Evolutionary conservation across 2,797 vertebrate genomes (phyloP).

Genomic region (Pagetopsis macropterus): DNA sequence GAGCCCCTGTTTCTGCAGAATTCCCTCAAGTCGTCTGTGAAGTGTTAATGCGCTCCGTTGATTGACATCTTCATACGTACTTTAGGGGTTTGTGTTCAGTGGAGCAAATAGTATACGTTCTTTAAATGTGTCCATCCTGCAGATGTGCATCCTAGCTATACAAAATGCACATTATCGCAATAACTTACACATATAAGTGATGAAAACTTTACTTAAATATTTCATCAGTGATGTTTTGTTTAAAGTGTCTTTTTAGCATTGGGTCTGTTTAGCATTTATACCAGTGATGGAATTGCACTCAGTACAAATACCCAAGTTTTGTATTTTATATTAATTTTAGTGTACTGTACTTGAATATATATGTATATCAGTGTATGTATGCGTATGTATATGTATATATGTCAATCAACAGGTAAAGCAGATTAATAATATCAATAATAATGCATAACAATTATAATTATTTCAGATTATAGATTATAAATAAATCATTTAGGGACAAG

Average conservation of each 20-base stretch:
- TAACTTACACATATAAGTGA: not conserved
- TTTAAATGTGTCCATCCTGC: conserved; percentile 51
- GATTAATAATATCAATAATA: too few species aligned
- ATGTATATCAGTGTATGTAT: too few species aligned
- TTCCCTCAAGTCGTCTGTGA: conserved; percentile 42
- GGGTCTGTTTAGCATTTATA: not conserved
- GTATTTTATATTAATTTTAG: not conserved
- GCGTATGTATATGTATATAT: too few species aligned
- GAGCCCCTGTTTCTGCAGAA: conserved; percentile 22
- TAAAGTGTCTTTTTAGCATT: not conserved
- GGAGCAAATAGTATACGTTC: conserved; percentile 37
- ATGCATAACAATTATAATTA: too few species aligned
- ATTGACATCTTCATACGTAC: conserved; percentile 55
- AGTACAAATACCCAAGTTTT: not conserved
- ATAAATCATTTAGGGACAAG: too few species aligned
- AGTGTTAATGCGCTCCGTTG: conserved; percentile 53
- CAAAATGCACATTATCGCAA: conserved; percentile 24
- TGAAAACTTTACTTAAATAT: conserved; percentile 4
- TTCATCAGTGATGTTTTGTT: not conserved
- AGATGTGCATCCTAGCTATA: conserved; percentile 53
- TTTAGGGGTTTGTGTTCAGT: conserved; percentile 53
- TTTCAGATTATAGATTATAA: too few species aligned
- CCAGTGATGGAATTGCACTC: not conserved
- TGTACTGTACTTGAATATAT: not conserved
- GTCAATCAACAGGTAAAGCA: too few species aligned